phyloP scores from a whole-genome alignment of 2,888 invertebrate genomes.

The Drosophila eohydei region DNA sequence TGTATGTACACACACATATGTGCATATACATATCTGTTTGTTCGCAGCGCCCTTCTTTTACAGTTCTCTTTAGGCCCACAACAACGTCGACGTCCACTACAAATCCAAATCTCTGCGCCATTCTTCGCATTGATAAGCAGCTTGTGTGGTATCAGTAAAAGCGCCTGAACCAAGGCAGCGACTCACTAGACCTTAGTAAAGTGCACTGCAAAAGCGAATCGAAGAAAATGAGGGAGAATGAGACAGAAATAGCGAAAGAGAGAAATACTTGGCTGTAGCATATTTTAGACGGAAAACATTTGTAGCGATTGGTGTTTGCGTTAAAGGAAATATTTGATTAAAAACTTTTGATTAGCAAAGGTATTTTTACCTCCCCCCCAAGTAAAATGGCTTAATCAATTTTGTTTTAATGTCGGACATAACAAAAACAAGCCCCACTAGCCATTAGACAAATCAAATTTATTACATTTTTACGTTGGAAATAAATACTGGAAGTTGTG shows the following conservation, averaged over 20 bases:
- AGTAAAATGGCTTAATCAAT: not conserved
- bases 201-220: slow-evolving; percentile 24
- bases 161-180: slow-evolving; percentile 14
- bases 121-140: slow-evolving; percentile 40
- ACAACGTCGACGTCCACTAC: slow-evolving; percentile 16
- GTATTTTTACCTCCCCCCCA: not conserved
- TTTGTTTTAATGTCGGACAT: slow-evolving; percentile 1
- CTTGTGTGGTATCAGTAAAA: slow-evolving; percentile 28
- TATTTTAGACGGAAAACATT: slow-evolving; percentile 21
- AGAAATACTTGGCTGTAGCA: not conserved
- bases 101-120: slow-evolving; percentile 48
- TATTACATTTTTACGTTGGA: not conserved
- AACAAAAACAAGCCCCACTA: not conserved
- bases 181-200: slow-evolving; percentile 21
- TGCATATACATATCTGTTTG: slow-evolving; percentile 1
- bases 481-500: not conserved
- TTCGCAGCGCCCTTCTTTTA: slow-evolving; percentile 24
- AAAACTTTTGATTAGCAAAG: slow-evolving; percentile 45
- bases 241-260: not conserved
- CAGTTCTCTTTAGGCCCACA: slow-evolving; percentile 12
- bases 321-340: slow-evolving; percentile 43
- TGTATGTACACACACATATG: not conserved
- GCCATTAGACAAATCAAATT: not conserved
- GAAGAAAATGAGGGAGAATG: not conserved
- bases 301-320: slow-evolving; percentile 41